Evolutionary conservation across 2,113 vertebrate genomes (phyloP), one percentile per base, ranked within the genome.

Genomic region (Holacanthus passer): DNA sequence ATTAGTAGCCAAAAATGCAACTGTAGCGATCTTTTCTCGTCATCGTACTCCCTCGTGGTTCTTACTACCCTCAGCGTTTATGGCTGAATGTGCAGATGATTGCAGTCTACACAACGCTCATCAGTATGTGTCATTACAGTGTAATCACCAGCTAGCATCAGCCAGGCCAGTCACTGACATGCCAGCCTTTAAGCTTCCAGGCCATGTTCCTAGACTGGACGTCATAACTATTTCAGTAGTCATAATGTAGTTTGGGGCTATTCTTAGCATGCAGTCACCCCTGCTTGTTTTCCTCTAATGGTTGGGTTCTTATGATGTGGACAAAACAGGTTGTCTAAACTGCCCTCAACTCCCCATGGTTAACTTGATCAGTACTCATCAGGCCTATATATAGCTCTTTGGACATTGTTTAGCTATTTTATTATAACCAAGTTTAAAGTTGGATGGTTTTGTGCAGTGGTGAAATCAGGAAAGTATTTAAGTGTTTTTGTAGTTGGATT

Each of bases 251-350:
- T 75, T 66, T 52, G 22, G 50, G 27, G 45, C 64, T 89, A 77
- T 87, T 90, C 64, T 88, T 80, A 81, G 81, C 60, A 64, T 31
- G n/a, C 62, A 60, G 69, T 60, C 55, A 47, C 17, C 53, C 31
- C 27, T 72, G 48, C 41, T 59, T 58, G 16, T 45, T 79, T 66
- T 60, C 16, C 47, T 43, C 9, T 72, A 72, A 81, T 79, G 69
- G 43, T 39, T 53, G 56, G 63, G 20, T 70, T 50, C 35, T 45
- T 24, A 62, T 55, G n/a, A 67, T 69, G 56, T 53, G 52, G 70
- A 58, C 47, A 12, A 19, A 63, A 66, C 50, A 59, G 43, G 45
- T 20, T 0, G 9, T 41, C 20, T 55, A 41, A 52, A 65, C 56
- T 17, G 7, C 19, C 29, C 62, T 50, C 31, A 31, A 10, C 19